Evolutionary conservation across 2,113 vertebrate species (phyloP), one percentile per base, ranked within the genome.

Genomic region (Mesoclemmys tuberculata): DNA sequence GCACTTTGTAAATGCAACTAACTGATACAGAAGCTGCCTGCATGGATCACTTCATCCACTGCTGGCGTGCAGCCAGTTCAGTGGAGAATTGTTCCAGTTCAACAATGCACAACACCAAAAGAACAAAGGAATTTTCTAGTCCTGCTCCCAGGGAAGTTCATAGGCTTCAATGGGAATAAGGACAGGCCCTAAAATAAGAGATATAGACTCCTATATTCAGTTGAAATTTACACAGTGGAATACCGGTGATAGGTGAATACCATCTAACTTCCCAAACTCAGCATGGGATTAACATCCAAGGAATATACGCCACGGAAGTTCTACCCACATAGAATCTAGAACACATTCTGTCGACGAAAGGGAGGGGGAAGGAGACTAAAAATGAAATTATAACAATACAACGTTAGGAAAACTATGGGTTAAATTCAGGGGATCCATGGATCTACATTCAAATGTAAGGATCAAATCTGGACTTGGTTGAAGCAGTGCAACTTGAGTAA

Each of bases 111-210:
- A 52, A 26, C 27, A n/a, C 5, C 35, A 1, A 5, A 54, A 41
- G 5, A 38, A 38, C 0, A 3, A 1, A 5, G 0, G 16, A 64
- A 35, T 51, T 49, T 75, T 78, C 78, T 0, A 2, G 71, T 87
- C 80, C 80, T 41, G 46, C 2, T 0, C 29, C 82, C 5, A 52
- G 7, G n/a, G 19, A 71, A 27, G 8, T 9, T 29, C 22, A 9
- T 0, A 2, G 27, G 10, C 44, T 16, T 12, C 0, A 27, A 0
- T 49, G 31, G 29, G 49, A 87, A 5, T 0, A 2, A 3, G 49
- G 16, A 16, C 79, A 83, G 35, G 5, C 14, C 49, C 80, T 27
- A 29, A 84, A 89, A 19, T 12, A 38, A 55, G 56, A 38, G 88
- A 27, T 10, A 10, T 41, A 10, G 3, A 8, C 1, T 64, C 27